These are phyloP conservation scores for Euzophera pinguis DNA, from an alignment of 2,888 invertebrate species.

Conservation along the genomic window DNA sequence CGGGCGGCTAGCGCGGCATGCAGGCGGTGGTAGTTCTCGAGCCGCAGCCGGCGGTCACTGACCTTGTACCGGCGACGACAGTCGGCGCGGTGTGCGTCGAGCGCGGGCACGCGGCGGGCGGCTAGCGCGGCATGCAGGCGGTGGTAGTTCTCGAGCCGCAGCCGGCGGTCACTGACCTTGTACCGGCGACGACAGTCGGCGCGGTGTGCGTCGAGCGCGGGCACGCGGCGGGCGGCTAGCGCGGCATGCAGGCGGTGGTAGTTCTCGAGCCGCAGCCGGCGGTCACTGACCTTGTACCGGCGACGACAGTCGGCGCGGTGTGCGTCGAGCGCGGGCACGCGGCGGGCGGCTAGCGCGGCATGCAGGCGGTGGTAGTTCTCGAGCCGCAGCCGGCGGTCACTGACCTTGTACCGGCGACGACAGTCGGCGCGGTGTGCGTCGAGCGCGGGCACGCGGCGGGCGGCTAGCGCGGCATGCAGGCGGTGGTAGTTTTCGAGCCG, in stretches of 20 bases:
- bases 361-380: conserved; percentile 94
- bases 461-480: conserved; percentile 25
- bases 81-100: conserved; percentile 85
- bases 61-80: not conserved
- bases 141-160: conserved; percentile 73
- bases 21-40: conserved; percentile 21
- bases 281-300: conserved; percentile 82
- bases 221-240: conserved; percentile 93
- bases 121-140: conserved; percentile 26
- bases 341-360: conserved; percentile 91
- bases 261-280: conserved; percentile 65
- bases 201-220: conserved; percentile 83
- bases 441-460: conserved; percentile 64
- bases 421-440: conserved; percentile 90
- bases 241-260: conserved; percentile 95
- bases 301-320: conserved; percentile 84
- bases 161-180: conserved; percentile 83
- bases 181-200: conserved; percentile 76
- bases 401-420: conserved; percentile 77
- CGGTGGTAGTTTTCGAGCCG: conserved; percentile 53
- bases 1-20: conserved; percentile 24
- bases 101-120: conserved; percentile 69
- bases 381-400: conserved; percentile 61
- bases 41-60: conserved; percentile 88
- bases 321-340: conserved; percentile 90